Conservation (phyloP, 2,113 vertebrate species). For the Leptosomus discolor region DNA sequence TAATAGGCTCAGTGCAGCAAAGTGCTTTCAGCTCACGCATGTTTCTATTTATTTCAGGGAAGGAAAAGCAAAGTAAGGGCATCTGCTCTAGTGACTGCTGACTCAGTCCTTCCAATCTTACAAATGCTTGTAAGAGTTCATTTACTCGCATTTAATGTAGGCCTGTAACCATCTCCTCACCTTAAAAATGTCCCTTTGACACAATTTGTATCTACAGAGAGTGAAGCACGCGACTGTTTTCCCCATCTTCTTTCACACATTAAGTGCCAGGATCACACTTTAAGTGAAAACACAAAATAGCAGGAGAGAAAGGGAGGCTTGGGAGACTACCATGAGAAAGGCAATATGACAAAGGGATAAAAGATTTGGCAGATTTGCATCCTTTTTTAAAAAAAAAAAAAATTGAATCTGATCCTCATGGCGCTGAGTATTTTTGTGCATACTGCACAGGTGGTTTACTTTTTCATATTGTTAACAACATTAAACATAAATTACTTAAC, state of each 20-base stretch:
- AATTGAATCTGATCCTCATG: background rate
- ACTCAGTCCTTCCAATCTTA: background rate
- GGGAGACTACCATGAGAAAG: background rate
- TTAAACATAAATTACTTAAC: background rate
- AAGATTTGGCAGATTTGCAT: background rate
- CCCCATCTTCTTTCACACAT: background rate
- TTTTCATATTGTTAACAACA: background rate
- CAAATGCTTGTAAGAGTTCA: background rate
- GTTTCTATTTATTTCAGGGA: background rate
- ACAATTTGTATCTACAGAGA: background rate
- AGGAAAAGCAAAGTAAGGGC: background rate
- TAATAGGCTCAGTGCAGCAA: background rate
- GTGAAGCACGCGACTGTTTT: background rate
- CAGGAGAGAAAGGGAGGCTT: background rate
- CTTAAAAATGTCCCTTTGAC: background rate
- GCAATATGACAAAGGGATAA: background rate
- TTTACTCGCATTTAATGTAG: background rate
- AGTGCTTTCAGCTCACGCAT: background rate
- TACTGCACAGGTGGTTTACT: background rate
- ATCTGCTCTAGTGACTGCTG: background rate
- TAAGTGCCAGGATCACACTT: background rate
- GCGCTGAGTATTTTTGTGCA: background rate
- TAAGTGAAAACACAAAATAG: background rate
- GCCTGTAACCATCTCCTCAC: background rate
- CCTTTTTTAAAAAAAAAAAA: background rate